Conservation (phyloP, 2,888 invertebrate genomes). For the Coelinius sp. region DNA sequence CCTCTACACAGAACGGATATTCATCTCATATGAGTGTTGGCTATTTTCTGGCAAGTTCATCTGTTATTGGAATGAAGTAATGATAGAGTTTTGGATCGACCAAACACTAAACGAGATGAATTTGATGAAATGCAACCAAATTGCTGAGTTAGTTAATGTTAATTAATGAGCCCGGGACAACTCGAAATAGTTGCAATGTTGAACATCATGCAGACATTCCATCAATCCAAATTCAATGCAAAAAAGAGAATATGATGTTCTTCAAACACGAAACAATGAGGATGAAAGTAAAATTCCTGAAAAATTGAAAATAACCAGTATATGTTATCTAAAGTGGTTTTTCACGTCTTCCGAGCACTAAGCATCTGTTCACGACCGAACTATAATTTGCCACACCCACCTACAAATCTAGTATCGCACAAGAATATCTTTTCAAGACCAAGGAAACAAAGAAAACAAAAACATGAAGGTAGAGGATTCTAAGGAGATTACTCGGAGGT, state of each 20-base stretch:
- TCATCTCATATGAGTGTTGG: not conserved
- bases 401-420: not conserved
- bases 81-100: not conserved
- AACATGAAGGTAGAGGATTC: not conserved
- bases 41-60: not conserved
- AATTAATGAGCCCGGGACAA: not conserved
- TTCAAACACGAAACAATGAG: not conserved
- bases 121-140: too few species aligned
- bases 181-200: not conserved
- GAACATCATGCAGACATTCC: not conserved
- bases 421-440: not conserved
- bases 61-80: not conserved
- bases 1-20: not conserved
- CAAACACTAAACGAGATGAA: not conserved
- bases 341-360: not conserved
- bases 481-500: not conserved
- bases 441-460: not conserved
- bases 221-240: not conserved
- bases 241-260: not conserved
- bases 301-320: not conserved
- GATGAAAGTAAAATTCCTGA: not conserved
- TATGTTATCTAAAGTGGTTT: not conserved
- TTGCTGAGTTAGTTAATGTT: not conserved
- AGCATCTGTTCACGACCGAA: not conserved
- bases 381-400: slow-evolving; percentile 19